A percentile compares a stretch with the other conserved stretches of the same genome.
Conservation (phyloP, 1,140 invertebrate genomes). For the Lepeophtheirus salmonis region DNA sequence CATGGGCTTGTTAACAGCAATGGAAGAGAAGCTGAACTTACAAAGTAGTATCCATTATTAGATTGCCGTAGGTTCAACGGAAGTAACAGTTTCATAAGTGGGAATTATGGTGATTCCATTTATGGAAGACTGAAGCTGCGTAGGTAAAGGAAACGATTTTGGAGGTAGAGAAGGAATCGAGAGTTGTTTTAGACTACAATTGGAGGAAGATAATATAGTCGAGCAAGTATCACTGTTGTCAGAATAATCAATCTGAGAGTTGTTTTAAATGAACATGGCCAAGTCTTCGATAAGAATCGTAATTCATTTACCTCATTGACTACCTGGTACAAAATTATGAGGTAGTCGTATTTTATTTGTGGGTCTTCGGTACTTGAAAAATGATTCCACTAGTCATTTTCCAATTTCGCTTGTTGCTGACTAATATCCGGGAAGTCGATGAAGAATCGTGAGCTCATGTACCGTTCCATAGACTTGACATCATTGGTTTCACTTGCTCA, state of each 20-base stretch:
- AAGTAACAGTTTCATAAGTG: constrained; percentile 14
- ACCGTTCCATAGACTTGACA: constrained; percentile 74
- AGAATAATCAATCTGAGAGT: constrained; percentile 22
- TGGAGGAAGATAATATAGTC: constrained; percentile 20
- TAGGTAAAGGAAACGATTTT: not conserved
- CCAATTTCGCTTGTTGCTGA: constrained; percentile 59
- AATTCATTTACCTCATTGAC: constrained; percentile 95
- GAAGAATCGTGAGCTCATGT: constrained; percentile 99
- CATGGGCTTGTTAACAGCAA: not conserved
- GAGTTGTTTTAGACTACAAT: no score
- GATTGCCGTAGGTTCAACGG: constrained; percentile 23
- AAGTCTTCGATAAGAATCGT: constrained; percentile 83
- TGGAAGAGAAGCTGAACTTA: not conserved
- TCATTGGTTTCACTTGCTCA: constrained; percentile 56
- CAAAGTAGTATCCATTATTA: constrained; percentile 19
- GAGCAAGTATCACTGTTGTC: constrained; percentile 22
- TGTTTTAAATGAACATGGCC: constrained; percentile 52
- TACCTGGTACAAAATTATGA: constrained; percentile 76
- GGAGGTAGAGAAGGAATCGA: no score
- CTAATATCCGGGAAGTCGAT: constrained; percentile 90
- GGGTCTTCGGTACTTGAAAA: constrained; percentile 60
- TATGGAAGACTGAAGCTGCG: constrained; percentile 1
- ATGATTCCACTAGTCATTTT: constrained; percentile 88
- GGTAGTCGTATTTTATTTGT: constrained; percentile 81
- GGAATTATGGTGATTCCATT: constrained; percentile 15